A percentile compares a stretch with the other conserved stretches of the same genome.
phyloP scores from a whole-genome alignment of 1,140 invertebrate species.

The Amyelois transitella region DNA sequence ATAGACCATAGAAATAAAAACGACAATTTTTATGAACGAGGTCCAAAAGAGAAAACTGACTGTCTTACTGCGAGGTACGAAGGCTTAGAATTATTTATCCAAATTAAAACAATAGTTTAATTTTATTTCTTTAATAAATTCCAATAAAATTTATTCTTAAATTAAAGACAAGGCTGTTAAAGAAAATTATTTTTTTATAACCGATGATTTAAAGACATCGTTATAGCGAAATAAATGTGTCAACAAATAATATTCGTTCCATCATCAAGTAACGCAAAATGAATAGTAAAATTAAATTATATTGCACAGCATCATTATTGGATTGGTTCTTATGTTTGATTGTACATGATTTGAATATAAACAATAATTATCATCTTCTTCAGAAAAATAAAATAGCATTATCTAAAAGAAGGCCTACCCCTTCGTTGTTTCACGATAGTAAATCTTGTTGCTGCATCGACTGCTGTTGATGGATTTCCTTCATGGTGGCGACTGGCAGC shows the following conservation, averaged over 20 bases:
- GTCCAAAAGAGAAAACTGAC: too few relatives aligned
- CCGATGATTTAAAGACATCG: background rate
- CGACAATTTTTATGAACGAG: too few relatives aligned
- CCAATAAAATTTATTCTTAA: background rate
- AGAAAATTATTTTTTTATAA: background rate
- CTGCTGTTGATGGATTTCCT: conserved; percentile 67
- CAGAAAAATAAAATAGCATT: conserved; percentile 15
- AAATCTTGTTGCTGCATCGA: conserved; percentile 56
- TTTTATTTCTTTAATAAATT: conserved; percentile 1
- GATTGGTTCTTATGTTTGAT: background rate
- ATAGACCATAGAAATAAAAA: too few relatives aligned
- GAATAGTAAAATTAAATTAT: conserved; percentile 6
- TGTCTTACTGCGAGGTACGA: too few relatives aligned
- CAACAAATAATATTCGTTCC: conserved; percentile 1
- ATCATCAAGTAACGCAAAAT: background rate
- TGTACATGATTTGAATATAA: conserved; percentile 28
- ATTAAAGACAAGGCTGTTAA: background rate
- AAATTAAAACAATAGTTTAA: background rate
- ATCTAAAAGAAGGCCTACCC: conserved; percentile 14
- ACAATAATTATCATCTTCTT: conserved; percentile 10
- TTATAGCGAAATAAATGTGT: background rate
- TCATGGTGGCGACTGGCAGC: conserved; percentile 74
- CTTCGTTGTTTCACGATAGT: conserved; percentile 51
- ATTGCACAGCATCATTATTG: conserved; percentile 4
- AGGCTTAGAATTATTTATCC: conserved; percentile 14